phyloP scores from a whole-genome alignment of 2,888 invertebrate genomes.

The Ctena decussata region DNA sequence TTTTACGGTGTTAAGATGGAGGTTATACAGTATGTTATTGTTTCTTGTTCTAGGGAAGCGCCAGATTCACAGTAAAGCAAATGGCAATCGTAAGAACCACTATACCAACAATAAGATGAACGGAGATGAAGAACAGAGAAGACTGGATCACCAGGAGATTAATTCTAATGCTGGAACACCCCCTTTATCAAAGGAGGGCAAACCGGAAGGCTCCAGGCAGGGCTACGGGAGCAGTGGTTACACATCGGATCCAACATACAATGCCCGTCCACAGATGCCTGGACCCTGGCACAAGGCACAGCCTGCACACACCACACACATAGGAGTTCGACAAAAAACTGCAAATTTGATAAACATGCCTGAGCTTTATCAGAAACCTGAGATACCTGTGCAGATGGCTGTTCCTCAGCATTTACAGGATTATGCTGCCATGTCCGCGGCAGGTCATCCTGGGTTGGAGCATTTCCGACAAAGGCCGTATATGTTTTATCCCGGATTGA shows the following conservation, averaged over 20 bases:
- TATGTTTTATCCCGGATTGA: slow-evolving; percentile 1
- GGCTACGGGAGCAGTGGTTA: slow-evolving; percentile 67
- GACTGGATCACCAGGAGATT: background rate
- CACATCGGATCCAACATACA: slow-evolving; percentile 74
- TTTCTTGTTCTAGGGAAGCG: slow-evolving; percentile 42
- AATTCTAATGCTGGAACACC: slow-evolving; percentile 45
- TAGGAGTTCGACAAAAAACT: slow-evolving; percentile 68
- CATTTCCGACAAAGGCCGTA: background rate
- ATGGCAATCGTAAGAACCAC: slow-evolving; percentile 41
- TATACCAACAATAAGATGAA: slow-evolving; percentile 19
- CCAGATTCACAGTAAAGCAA: slow-evolving; percentile 23
- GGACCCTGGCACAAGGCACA: slow-evolving; percentile 62
- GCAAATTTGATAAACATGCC: slow-evolving; percentile 75
- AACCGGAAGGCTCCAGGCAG: background rate
- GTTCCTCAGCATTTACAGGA: slow-evolving; percentile 48
- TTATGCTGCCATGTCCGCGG: background rate
- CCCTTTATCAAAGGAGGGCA: slow-evolving; percentile 17
- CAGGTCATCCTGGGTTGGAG: background rate
- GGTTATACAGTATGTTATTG: too few species aligned
- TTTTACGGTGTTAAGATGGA: too few species aligned
- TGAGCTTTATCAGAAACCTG: slow-evolving; percentile 60
- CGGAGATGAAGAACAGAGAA: background rate
- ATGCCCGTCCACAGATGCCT: slow-evolving; percentile 44
- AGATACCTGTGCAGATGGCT: slow-evolving; percentile 39
- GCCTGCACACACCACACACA: slow-evolving; percentile 75